Base-by-base conservation (phyloP, 2,797 vertebrate genomes). In the Spinus pinus region DNA sequence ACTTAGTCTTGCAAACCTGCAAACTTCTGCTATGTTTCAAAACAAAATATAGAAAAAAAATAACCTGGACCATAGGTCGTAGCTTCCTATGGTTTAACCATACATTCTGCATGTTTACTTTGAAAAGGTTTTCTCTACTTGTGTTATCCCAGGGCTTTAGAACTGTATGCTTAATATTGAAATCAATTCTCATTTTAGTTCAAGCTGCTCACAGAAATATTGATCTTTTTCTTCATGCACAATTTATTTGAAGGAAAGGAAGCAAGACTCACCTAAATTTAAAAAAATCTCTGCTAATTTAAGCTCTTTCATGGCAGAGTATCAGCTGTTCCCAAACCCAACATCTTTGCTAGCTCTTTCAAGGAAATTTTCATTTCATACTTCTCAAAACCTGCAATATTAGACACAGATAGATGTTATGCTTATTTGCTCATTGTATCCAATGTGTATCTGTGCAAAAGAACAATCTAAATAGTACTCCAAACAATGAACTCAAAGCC, bases 121-220 rank as follows among this genome's bases (percentile, higher is more conserved):
- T 92, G 78, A 54, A 89, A 87, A 81, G 9, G 12, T 70, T 75
- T 94, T 85, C 46, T 81, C 33, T 4, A 3, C 7, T 56, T 64
- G 14, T 61, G 23, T 61, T 49, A 64, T 35, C 49, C 44, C 35
- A 31, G 8, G 25, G 74, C 25, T 81, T 81, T 47, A 71, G 53
- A 92, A 58, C 14, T 49, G 17, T 42, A 12, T 69, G 61, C 72
- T 94, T 89, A 78, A 61, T 91, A 81, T 31, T 90, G n/a, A 91
- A 95, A 93, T 92, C 50, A 78, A 87, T 95, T 81, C 21, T 93
- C 46, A 5, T 89, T 83, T 73, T 87, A 39, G 10, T 58, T 93
- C 33, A 71, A 73, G 61, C 74, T 66, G 28, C 50, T 91, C 35
- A 65, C 12, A 74, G 67, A 82, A 87, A 87, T 73, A 90, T 17